These are phyloP conservation scores for Urechis unicinctus DNA, from an alignment of 2,888 invertebrate genomes.

Conservation along the genomic window DNA sequence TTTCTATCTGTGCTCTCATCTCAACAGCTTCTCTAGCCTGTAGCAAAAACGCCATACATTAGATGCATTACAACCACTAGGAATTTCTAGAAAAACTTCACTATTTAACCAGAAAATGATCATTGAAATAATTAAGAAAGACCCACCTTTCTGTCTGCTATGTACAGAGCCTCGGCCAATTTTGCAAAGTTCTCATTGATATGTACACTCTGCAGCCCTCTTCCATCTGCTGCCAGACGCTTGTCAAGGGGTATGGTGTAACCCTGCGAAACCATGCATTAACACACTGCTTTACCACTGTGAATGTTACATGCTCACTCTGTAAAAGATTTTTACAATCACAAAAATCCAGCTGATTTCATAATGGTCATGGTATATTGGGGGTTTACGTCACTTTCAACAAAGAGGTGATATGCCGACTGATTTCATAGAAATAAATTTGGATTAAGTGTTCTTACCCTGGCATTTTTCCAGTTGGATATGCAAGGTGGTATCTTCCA, in stretches of 20 bases:
- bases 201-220: constrained; percentile 87
- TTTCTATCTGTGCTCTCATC: constrained; percentile 88
- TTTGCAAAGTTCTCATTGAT: constrained; percentile 99
- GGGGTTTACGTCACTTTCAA: too few relatives aligned
- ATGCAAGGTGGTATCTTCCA: constrained; percentile 99
- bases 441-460: too few relatives aligned
- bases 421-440: too few relatives aligned
- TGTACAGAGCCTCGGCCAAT: constrained; percentile 92
- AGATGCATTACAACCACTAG: too few relatives aligned
- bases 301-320: background rate
- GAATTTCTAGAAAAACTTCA: too few relatives aligned
- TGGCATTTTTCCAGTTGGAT: constrained; percentile 99
- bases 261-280: constrained; percentile 56
- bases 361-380: too few relatives aligned
- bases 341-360: too few relatives aligned
- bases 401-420: too few relatives aligned
- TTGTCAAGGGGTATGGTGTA: constrained; percentile 98
- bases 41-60: constrained; percentile 5
- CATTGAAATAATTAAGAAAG: background rate
- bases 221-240: constrained; percentile 93
- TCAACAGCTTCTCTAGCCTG: constrained; percentile 92
- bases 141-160: constrained; percentile 81
- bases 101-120: background rate
- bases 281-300: background rate
- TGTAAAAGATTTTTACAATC: too few relatives aligned